These are phyloP conservation scores for Argyresthia albistria DNA, from an alignment of 2,888 invertebrate genomes.

Conservation along the genomic window DNA sequence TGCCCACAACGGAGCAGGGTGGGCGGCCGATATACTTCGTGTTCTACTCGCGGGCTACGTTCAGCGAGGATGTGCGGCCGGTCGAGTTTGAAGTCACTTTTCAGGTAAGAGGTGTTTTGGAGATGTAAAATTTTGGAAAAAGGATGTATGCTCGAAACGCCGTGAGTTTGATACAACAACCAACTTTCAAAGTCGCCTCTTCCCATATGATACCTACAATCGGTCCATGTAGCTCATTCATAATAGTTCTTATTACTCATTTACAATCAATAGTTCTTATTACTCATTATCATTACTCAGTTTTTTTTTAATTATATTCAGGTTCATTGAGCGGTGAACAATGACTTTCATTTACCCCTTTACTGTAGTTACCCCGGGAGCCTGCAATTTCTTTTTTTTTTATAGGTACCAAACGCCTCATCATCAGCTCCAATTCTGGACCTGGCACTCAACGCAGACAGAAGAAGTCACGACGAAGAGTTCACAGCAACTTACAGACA, in stretches of 20 bases:
- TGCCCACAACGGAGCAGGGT: not conserved
- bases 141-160: too few relatives aligned
- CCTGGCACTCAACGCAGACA: conserved; percentile 5
- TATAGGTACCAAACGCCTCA: not conserved
- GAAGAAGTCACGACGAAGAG: conserved; percentile 5
- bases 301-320: too few relatives aligned
- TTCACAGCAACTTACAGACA: conserved; percentile 3
- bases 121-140: too few relatives aligned
- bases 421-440: conserved; percentile 2
- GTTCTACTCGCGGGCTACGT: conserved; percentile 2
- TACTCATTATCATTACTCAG: too few relatives aligned
- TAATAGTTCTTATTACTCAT: too few relatives aligned
- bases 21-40: conserved; percentile 6
- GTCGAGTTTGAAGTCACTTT: not conserved
- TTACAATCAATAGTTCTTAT: too few relatives aligned
- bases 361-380: not conserved
- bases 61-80: not conserved
- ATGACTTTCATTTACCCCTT: not conserved
- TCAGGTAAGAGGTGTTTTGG: not conserved
- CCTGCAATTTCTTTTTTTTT: not conserved
- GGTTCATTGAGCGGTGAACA: too few relatives aligned
- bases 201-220: too few relatives aligned
- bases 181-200: too few relatives aligned
- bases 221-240: too few relatives aligned
- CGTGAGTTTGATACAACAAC: too few relatives aligned